Evolutionary conservation across 2,888 invertebrate genomes (phyloP), one percentile per base, ranked within the genome.

Genomic region (Andricus quercusramuli): DNA sequence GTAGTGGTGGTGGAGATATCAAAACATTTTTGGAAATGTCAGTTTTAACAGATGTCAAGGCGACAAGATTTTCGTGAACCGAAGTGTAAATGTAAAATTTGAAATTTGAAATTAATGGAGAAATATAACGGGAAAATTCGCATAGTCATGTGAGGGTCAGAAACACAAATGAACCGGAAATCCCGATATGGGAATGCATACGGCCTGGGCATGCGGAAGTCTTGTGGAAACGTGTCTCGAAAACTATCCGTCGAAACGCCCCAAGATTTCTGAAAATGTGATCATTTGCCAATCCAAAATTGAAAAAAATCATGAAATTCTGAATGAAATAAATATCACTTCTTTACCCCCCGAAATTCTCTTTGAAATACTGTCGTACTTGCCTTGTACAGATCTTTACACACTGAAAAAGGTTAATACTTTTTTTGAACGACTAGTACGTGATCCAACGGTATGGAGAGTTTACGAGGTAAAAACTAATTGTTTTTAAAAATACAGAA

Each of bases 301-400:
- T 11, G 29, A 32, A 29, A 9, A 51, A 11, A 11, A 29, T 32
- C 20, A n/a, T 3, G 9, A 74, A 32, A 32, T 8, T 29, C 3
- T 13, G n/a, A 17, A 17, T 25, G 17, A 29, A 22, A 74, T n/a
- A 74, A 74, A 74, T 22, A 37, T 74, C 32, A 56, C 56, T 56
- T 74, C 47, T 17, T 80, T 91, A 44, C 91, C 91, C 5, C 80
- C 84, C 56, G 91, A 91, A 77, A 85, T 91, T 64, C 83, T 89
- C 15, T 78, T 88, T 11, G 81, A 89, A 74, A 90, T 91, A 20
- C 79, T 91, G 65, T 86, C 87, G 5, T 89, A 89, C 78, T 86
- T 90, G 1, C 70, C 83, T n/a, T 78, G 74, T 56, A 80, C 82
- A 6, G 90, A 90, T 77, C 84, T 91, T 6, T 80, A 83, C 65